Conservation (phyloP, 2,113 vertebrate species). For the Apodemus speciosus region DNA sequence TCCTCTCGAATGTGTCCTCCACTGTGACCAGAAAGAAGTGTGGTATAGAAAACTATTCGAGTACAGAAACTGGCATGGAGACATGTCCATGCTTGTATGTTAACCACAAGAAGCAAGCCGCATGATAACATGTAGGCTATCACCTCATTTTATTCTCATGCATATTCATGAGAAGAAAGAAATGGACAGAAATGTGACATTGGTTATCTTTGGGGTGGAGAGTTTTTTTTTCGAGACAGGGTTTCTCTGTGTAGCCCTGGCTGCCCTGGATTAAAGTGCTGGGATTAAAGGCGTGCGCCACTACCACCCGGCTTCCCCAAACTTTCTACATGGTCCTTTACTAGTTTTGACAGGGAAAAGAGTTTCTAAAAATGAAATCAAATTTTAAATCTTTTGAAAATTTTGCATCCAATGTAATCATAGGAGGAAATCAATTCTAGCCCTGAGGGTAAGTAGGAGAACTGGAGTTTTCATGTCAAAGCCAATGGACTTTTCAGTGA, state of each 20-base stretch:
- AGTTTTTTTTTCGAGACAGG: too few relatives aligned
- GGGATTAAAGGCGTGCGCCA: too few relatives aligned
- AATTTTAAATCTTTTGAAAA: conserved; percentile 12
- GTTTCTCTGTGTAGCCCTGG: too few relatives aligned
- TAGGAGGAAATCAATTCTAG: not conserved
- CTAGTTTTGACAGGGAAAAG: conserved; percentile 14
- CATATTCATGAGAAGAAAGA: not conserved
- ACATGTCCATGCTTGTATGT: not conserved
- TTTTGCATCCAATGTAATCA: not conserved
- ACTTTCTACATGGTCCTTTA: not conserved
- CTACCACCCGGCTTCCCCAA: too few relatives aligned
- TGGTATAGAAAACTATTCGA: not conserved
- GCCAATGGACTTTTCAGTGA: not conserved
- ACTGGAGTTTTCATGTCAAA: not conserved
- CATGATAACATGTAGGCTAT: not conserved
- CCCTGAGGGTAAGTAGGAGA: not conserved
- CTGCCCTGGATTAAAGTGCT: too few relatives aligned
- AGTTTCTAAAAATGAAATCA: conserved; percentile 34
- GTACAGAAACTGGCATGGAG: not conserved
- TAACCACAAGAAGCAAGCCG: not conserved
- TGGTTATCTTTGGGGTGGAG: not conserved
- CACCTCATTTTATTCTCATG: not conserved
- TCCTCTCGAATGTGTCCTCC: not conserved
- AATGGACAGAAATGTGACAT: not conserved
- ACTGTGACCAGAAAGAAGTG: not conserved